Conservation (phyloP, 2,888 invertebrate species). For the Lutraria lutraria region DNA sequence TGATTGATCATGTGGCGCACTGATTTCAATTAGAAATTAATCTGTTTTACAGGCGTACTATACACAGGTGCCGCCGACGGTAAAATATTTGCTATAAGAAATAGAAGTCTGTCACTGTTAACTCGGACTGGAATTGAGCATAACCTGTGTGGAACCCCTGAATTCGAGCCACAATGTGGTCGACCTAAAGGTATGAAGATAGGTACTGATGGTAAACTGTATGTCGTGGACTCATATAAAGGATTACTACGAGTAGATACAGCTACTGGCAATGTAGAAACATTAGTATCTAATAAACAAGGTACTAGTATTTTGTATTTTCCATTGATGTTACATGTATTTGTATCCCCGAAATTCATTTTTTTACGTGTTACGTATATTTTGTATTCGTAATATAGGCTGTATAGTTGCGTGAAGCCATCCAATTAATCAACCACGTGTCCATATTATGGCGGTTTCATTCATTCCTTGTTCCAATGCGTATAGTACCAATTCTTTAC, state of each 20-base stretch:
- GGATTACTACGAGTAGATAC: constrained; percentile 72
- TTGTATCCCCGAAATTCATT: too few relatives aligned
- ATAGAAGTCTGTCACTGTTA: constrained; percentile 59
- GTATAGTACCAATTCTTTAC: too few relatives aligned
- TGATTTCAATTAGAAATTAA: too few relatives aligned
- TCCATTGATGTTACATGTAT: too few relatives aligned
- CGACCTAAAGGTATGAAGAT: constrained; percentile 80
- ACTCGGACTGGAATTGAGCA: constrained; percentile 65
- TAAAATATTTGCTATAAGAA: constrained; percentile 72
- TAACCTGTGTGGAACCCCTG: constrained; percentile 67
- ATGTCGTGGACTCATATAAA: constrained; percentile 76
- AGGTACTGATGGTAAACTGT: constrained; percentile 67
- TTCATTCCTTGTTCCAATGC: too few relatives aligned
- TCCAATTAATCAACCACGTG: too few relatives aligned
- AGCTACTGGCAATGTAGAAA: constrained; percentile 58
- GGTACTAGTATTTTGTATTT: constrained; percentile 51
- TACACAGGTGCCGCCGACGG: constrained; percentile 79
- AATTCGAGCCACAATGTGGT: constrained; percentile 77
- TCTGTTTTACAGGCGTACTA: constrained; percentile 68
- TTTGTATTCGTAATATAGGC: too few relatives aligned
- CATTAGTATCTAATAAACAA: constrained; percentile 67
- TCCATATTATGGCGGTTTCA: too few relatives aligned
- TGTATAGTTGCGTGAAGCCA: too few relatives aligned
- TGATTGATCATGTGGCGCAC: too few relatives aligned
- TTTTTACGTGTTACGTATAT: too few relatives aligned